Evolutionary conservation across 2,888 invertebrate genomes (phyloP).

Genomic region (Schizotus pectinicornis): DNA sequence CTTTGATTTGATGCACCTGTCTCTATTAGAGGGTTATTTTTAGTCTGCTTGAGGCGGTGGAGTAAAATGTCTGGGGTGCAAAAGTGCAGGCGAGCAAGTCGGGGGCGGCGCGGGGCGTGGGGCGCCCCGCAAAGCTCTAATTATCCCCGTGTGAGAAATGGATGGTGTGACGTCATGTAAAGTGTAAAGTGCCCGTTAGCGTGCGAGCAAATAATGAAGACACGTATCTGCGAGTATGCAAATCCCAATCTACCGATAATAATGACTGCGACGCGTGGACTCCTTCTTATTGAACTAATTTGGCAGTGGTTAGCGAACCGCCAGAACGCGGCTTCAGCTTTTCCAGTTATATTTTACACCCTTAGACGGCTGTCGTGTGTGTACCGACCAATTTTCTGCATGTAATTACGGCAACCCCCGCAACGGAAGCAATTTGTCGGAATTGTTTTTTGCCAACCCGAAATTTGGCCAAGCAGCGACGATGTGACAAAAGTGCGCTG

Average conservation of each 20-base stretch:
- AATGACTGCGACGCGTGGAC: conserved; percentile 61
- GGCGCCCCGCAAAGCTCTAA: not conserved
- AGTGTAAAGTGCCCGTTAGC: conserved; percentile 54
- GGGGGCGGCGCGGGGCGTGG: not conserved
- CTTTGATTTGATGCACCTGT: too few species aligned
- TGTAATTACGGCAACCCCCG: conserved; percentile 29
- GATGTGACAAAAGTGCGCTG: not conserved
- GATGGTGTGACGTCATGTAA: conserved; percentile 34
- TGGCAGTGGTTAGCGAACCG: conserved; percentile 54
- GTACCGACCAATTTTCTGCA: conserved; percentile 37
- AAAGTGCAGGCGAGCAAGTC: not conserved
- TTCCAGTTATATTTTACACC: conserved; percentile 48
- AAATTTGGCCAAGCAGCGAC: too few species aligned
- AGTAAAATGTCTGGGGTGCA: too few species aligned
- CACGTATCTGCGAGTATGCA: conserved; percentile 55
- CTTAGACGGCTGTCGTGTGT: conserved; percentile 36
- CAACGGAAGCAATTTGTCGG: conserved; percentile 15
- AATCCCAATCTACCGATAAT: conserved; percentile 57
- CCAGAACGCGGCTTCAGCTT: conserved; percentile 49
- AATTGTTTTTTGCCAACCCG: not conserved
- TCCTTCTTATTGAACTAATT: conserved; percentile 63
- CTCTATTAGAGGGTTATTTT: conserved; percentile 2
- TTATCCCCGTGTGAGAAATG: not conserved
- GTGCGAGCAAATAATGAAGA: conserved; percentile 51
- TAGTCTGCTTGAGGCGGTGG: not conserved